A percentile compares a stretch with the other conserved stretches of the same genome.
Evolutionary conservation across 2,888 invertebrate genomes (phyloP).

Genomic region (Hetaerina titia): DNA sequence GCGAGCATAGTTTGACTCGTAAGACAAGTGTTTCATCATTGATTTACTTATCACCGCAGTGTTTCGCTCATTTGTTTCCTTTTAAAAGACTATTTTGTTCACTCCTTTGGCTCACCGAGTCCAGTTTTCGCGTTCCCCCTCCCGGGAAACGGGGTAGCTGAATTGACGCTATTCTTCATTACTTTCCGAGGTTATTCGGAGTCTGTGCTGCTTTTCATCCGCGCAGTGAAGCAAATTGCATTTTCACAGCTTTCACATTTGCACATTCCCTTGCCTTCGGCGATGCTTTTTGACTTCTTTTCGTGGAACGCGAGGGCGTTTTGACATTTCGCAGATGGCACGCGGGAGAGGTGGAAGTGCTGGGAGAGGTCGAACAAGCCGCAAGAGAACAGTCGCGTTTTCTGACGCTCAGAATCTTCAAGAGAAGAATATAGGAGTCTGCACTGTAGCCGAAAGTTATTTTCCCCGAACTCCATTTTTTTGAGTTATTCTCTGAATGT

Average conservation of each 20-base stretch:
- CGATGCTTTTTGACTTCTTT: background rate
- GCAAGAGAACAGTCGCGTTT: too few species aligned
- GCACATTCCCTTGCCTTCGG: background rate
- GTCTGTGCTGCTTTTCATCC: background rate
- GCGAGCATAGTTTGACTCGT: too few species aligned
- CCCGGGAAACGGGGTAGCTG: background rate
- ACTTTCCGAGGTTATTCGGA: background rate
- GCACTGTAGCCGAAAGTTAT: too few species aligned
- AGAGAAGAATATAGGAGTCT: too few species aligned
- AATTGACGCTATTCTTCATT: background rate
- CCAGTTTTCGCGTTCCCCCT: background rate
- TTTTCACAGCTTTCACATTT: background rate
- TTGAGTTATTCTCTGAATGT: too few species aligned
- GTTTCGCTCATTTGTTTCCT: too few species aligned
- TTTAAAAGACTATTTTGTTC: too few species aligned
- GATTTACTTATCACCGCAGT: too few species aligned
- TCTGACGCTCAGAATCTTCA: too few species aligned
- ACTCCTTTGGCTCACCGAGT: background rate
- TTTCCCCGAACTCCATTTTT: too few species aligned
- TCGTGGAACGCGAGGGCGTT: background rate
- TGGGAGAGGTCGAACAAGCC: background rate
- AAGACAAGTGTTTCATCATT: too few species aligned
- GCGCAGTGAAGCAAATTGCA: background rate
- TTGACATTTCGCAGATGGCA: background rate
- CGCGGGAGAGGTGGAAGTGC: background rate